phyloP scores from a whole-genome alignment of 2,797 vertebrate genomes.

The Telmatherina bonti region DNA sequence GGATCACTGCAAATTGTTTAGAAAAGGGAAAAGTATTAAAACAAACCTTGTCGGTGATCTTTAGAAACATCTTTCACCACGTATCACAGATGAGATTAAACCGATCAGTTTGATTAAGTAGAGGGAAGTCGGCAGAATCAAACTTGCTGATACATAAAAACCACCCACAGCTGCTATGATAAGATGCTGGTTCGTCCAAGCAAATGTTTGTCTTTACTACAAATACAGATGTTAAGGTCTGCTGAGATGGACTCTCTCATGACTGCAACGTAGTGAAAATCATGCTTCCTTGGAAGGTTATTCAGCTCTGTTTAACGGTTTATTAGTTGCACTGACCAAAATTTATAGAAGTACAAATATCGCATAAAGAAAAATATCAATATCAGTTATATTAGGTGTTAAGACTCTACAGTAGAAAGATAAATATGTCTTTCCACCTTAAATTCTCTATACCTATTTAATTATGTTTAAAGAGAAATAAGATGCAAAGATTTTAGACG shows the following conservation, averaged over 20 bases:
- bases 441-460: not conserved
- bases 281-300: not conserved
- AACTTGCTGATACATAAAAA: not conserved
- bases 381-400: not conserved
- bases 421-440: too few species aligned
- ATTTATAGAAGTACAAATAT: not conserved
- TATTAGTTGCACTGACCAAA: not conserved
- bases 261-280: not conserved
- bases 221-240: not conserved
- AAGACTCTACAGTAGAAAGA: too few species aligned
- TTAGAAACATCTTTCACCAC: not conserved
- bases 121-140: not conserved
- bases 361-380: not conserved
- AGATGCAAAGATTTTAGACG: not conserved
- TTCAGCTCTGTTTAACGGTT: not conserved
- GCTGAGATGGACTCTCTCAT: not conserved
- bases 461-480: not conserved
- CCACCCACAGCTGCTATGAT: not conserved
- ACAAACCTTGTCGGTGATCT: not conserved
- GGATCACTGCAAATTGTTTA: not conserved
- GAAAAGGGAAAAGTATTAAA: not conserved
- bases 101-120: not conserved
- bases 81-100: not conserved
- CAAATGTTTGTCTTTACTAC: not conserved
- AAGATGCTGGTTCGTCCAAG: not conserved